These are phyloP conservation scores for Tarsius wallacei DNA, from an alignment of 2,797 vertebrate genomes.

Conservation along the genomic window DNA sequence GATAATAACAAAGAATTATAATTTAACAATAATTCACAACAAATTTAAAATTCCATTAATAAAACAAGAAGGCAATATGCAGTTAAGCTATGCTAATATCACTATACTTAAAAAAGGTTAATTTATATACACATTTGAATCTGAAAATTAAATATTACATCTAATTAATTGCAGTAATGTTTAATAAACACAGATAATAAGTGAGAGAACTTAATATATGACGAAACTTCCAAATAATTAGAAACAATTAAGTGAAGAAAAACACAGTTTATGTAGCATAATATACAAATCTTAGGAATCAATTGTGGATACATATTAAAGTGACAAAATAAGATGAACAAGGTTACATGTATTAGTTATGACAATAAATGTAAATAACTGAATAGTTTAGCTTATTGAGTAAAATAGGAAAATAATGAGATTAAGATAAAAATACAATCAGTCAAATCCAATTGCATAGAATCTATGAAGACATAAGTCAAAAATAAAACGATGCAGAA, in stretches of 20 bases:
- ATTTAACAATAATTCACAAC: background rate
- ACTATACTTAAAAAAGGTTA: background rate
- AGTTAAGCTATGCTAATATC: background rate
- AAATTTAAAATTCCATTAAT: background rate
- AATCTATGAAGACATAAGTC: background rate
- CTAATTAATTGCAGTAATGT: slow-evolving; percentile 1
- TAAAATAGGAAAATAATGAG: background rate
- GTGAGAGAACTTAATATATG: background rate
- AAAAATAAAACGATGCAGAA: background rate
- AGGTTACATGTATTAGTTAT: background rate
- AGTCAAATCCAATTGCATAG: background rate
- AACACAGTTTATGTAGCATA: background rate
- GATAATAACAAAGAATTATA: background rate
- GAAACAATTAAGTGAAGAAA: background rate
- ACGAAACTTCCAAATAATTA: slow-evolving; percentile 1
- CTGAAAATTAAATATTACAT: slow-evolving; percentile 3
- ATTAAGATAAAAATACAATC: background rate
- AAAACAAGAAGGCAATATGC: background rate
- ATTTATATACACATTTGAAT: background rate
- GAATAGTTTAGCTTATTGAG: background rate
- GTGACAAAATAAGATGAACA: background rate
- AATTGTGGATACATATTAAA: background rate
- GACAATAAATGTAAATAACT: background rate
- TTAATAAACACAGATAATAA: slow-evolving; percentile 42
- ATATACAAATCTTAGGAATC: background rate